Base-by-base conservation (phyloP, 2,888 invertebrate genomes). In the Ommatoiulus sabulosus region DNA sequence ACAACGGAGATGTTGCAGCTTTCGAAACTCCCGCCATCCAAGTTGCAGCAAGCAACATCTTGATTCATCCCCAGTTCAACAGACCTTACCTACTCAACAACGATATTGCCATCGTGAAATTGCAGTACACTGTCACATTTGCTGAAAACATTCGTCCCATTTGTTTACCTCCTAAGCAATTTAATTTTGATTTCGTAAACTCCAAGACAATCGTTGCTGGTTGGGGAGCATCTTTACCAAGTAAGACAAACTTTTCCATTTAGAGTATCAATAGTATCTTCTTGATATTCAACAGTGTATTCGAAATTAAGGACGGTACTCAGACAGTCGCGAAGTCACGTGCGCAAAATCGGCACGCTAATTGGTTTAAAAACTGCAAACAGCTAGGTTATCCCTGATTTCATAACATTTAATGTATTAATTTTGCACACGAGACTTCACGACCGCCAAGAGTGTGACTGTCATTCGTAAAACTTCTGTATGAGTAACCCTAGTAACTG, bases 201-300 rank as follows among this genome's bases (percentile, higher is more conserved):
- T 93, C 94, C 52, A 94, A 94, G 12, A 97, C 95, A 1, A 97
- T 96, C 0, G 97, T 97, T 3, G 96, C 97, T 89, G 97, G 97
- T 84, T 97, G 97, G 97, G 97, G 97, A 85, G 97, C 97, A 91
- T 93, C 96, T 46, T 12, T 15, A 43, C 44, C 17, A 24, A 35
- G 88, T 88, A 72, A 24, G 72, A 44, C 84, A 84, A 84, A n/a
- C 4, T 52, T 52, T 20, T 24, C 35, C 20, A 63, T 15, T 24
- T 48, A 63, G 35, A 35, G 35, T 35, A 35, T 35, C 35, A 2
- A 35, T 35, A 35, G 35, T 35, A 35, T 35, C 35, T 35, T 35
- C 35, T 35, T 35, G 35, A 35, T 1, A 35, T 2, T 35, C 35
- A 35, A 35, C 2, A 35, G 35, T 35, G 35, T 2, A 35, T 35